Evolutionary conservation across 2,888 invertebrate genomes (phyloP).

Genomic region (Octonoba sinensis): DNA sequence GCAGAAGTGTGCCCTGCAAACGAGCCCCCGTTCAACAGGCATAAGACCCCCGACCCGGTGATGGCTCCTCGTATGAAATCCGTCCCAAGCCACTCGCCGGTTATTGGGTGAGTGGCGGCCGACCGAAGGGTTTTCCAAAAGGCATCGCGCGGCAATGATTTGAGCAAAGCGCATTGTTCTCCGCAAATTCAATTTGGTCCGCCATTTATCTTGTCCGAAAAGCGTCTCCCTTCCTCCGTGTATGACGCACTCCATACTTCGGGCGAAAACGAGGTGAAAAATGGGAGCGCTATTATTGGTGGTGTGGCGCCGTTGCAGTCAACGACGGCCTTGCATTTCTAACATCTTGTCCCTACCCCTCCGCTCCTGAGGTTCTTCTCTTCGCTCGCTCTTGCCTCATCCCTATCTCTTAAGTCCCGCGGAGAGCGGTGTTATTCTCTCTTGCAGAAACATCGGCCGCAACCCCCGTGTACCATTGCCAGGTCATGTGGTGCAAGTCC

Average conservation of each 20-base stretch:
- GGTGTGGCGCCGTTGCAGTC: slow-evolving; percentile 46
- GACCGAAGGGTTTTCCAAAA: slow-evolving; percentile 29
- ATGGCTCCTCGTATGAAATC: slow-evolving; percentile 29
- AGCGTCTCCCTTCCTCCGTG: slow-evolving; percentile 8
- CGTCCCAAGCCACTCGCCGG: slow-evolving; percentile 49
- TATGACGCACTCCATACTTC: slow-evolving; percentile 37
- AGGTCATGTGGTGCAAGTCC: slow-evolving; percentile 27
- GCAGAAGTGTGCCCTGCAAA: background rate
- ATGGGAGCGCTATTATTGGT: slow-evolving; percentile 39
- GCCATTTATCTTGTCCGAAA: slow-evolving; percentile 64
- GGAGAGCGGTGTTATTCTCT: slow-evolving; percentile 51
- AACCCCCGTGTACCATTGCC: background rate
- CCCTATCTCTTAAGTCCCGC: slow-evolving; percentile 17
- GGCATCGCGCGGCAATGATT: slow-evolving; percentile 48
- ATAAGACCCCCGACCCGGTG: slow-evolving; percentile 18
- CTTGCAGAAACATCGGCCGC: slow-evolving; percentile 53
- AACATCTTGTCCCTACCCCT: slow-evolving; percentile 14
- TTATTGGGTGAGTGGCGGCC: slow-evolving; percentile 50
- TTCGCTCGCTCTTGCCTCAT: slow-evolving; percentile 11
- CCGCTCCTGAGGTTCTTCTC: slow-evolving; percentile 4
- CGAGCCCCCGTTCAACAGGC: slow-evolving; percentile 12
- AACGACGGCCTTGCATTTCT: slow-evolving; percentile 38
- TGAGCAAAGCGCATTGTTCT: slow-evolving; percentile 62
- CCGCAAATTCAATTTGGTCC: slow-evolving; percentile 63
- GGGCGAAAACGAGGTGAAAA: slow-evolving; percentile 59